Percentiles rank a stretch among this genome's conserved stretches.
Evolutionary conservation across 2,113 vertebrate species (phyloP).

Genomic region (Oreochromis aureus): DNA sequence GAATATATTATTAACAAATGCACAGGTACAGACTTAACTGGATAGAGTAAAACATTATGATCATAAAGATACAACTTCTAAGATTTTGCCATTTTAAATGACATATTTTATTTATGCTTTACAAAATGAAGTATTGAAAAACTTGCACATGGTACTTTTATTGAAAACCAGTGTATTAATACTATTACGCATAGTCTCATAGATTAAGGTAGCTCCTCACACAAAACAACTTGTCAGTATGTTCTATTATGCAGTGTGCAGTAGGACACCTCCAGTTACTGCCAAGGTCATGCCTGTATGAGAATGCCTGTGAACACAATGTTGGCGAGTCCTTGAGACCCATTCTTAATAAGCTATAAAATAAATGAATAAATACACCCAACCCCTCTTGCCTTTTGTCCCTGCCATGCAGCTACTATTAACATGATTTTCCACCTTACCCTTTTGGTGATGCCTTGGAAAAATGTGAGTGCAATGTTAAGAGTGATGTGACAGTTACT

Average conservation of each 20-base stretch:
- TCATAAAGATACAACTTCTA: not conserved
- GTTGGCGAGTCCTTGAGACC: slow-evolving; percentile 57
- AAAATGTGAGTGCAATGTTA: slow-evolving; percentile 67
- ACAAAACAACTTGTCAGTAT: not conserved
- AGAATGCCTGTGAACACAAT: slow-evolving; percentile 20
- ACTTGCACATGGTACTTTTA: not conserved
- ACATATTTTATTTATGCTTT: not conserved
- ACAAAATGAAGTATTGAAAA: not conserved
- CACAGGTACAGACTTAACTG: not conserved
- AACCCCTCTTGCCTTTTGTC: slow-evolving; percentile 36
- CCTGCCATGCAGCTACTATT: slow-evolving; percentile 37
- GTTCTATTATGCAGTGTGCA: not conserved
- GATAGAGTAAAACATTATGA: not conserved
- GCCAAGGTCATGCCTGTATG: slow-evolving; percentile 45
- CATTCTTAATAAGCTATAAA: slow-evolving; percentile 58
- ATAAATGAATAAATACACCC: slow-evolving; percentile 67
- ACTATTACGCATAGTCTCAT: not conserved
- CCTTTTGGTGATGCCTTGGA: slow-evolving; percentile 29
- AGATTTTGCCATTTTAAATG: not conserved
- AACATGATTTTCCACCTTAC: slow-evolving; percentile 68
- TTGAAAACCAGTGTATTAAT: not conserved
- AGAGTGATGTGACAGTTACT: slow-evolving; percentile 31
- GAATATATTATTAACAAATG: not conserved
- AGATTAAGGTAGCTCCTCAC: not conserved
- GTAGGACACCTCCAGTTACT: slow-evolving; percentile 1